Evolutionary conservation across 2,113 vertebrate species (phyloP).

Genomic region (Pterocles gutturalis): DNA sequence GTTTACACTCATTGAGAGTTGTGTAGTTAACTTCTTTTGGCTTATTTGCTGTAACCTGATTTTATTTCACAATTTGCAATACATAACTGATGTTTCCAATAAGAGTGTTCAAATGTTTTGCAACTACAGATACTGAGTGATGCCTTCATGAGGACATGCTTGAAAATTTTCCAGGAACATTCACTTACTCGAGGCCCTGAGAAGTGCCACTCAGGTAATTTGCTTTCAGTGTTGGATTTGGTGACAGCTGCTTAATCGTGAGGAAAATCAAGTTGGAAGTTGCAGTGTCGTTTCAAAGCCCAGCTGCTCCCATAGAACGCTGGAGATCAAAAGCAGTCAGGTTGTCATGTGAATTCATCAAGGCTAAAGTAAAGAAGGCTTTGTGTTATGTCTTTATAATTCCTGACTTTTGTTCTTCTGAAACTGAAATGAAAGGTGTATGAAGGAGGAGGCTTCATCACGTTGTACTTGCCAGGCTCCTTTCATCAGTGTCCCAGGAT

Average conservation of each 20-base stretch:
- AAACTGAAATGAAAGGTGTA: background rate
- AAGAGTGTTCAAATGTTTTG: background rate
- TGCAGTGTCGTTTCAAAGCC: background rate
- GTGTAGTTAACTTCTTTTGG: background rate
- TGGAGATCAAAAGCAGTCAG: conserved; percentile 2
- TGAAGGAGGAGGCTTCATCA: background rate
- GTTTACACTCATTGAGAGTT: background rate
- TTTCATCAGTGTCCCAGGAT: background rate
- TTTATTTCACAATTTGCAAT: background rate
- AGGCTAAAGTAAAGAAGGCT: background rate
- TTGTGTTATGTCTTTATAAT: background rate
- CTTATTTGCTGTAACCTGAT: background rate
- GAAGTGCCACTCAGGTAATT: background rate
- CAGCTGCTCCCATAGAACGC: background rate
- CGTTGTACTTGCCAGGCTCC: background rate
- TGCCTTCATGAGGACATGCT: background rate
- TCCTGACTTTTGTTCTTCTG: background rate
- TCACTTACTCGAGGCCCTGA: background rate
- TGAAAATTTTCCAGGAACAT: background rate
- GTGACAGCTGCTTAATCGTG: background rate
- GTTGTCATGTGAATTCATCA: background rate
- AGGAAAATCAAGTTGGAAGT: background rate
- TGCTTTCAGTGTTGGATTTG: background rate
- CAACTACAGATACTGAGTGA: background rate
- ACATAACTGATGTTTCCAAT: background rate